phyloP scores from a whole-genome alignment of 2,888 invertebrate species.

The Ophonus ardosiacus region DNA sequence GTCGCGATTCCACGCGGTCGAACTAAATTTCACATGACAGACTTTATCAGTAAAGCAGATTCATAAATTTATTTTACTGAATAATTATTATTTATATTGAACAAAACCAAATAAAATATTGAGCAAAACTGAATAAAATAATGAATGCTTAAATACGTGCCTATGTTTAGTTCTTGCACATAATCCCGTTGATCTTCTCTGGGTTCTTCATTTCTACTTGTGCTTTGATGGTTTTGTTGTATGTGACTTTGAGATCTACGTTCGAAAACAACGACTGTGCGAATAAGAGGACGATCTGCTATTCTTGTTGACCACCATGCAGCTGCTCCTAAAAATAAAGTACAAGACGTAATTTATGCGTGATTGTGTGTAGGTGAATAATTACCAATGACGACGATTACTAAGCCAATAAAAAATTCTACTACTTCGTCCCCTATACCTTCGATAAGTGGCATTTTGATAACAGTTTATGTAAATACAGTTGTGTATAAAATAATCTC shows the following conservation, averaged over 20 bases:
- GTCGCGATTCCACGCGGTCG: no score
- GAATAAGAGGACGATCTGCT: slow-evolving; percentile 81
- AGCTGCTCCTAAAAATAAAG: slow-evolving; percentile 76
- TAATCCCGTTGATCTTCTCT: slow-evolving; percentile 69
- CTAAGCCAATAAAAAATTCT: slow-evolving; percentile 82
- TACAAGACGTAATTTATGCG: background rate
- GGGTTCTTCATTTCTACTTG: slow-evolving; percentile 21
- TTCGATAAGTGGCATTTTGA: slow-evolving; percentile 86
- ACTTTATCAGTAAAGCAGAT: no score
- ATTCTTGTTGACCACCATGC: slow-evolving; percentile 90
- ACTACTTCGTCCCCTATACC: slow-evolving; percentile 91
- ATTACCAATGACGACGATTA: slow-evolving; percentile 76
- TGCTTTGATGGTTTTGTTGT: background rate
- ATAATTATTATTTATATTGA: no score
- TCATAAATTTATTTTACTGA: no score
- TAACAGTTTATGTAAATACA: background rate
- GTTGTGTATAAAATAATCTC: background rate
- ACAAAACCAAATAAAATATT: no score
- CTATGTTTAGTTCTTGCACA: slow-evolving; percentile 64
- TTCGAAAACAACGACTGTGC: slow-evolving; percentile 84
- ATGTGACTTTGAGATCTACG: slow-evolving; percentile 72
- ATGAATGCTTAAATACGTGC: no score
- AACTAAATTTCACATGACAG: no score
- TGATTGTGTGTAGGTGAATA: slow-evolving; percentile 59
- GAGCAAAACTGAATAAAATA: no score